Conservation (phyloP, 2,113 vertebrate genomes). For the Illadopsis cleaveri region DNA sequence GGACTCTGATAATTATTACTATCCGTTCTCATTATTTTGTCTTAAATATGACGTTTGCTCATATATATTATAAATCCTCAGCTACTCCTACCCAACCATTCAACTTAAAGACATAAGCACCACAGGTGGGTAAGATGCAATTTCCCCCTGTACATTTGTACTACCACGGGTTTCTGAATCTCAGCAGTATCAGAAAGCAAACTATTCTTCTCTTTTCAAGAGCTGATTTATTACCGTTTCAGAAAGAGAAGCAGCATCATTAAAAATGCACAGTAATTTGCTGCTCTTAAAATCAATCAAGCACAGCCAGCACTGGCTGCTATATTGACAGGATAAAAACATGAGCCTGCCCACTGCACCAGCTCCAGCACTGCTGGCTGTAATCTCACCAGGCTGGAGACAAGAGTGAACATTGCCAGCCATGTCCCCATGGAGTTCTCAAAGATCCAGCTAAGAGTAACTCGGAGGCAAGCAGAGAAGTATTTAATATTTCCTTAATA, state of each 20-base stretch:
- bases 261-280: constrained; percentile 25
- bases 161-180: not conserved
- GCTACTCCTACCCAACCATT: not conserved
- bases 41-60: not conserved
- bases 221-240: not conserved
- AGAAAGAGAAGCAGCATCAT: not conserved
- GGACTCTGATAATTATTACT: not conserved
- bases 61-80: not conserved
- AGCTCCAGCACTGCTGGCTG: not conserved
- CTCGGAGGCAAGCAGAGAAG: not conserved
- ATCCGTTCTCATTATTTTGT: not conserved
- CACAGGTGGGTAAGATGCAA: not conserved
- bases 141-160: not conserved
- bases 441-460: not conserved
- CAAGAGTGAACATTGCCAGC: not conserved
- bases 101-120: not conserved
- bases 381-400: not conserved
- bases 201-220: not conserved
- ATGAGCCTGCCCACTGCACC: not conserved
- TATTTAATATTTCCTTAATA: not conserved
- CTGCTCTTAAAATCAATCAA: not conserved
- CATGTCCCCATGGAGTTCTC: fast-evolving
- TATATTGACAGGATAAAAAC: not conserved
- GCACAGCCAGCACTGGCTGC: not conserved
- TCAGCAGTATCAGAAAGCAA: not conserved